These are phyloP conservation scores for Cephus cinctus DNA, from an alignment of 1,140 invertebrate genomes.

Conservation along the genomic window DNA sequence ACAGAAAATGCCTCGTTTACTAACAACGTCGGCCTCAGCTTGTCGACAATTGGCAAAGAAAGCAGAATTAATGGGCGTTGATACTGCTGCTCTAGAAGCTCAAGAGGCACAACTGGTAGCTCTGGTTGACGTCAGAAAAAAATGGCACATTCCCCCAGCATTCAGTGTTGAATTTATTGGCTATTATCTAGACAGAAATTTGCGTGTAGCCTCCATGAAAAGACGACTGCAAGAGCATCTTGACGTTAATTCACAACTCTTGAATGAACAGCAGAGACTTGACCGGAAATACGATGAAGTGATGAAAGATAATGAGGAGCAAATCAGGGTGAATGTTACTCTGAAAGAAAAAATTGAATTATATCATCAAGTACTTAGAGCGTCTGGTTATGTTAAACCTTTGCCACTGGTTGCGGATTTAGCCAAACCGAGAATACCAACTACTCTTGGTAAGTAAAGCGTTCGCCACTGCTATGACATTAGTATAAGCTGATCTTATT, in stretches of 20 bases:
- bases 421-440: slow-evolving; percentile 38
- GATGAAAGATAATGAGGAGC: slow-evolving; percentile 52
- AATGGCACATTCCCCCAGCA: slow-evolving; percentile 91
- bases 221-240: slow-evolving; percentile 72
- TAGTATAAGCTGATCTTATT: neutral
- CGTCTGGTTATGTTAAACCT: slow-evolving; percentile 41
- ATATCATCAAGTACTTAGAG: slow-evolving; percentile 44
- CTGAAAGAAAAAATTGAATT: slow-evolving; percentile 60
- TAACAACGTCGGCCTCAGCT: slow-evolving; percentile 88
- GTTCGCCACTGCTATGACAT: too few species aligned
- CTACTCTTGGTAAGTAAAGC: slow-evolving; percentile 35
- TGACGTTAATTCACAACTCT: slow-evolving; percentile 70
- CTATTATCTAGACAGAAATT: slow-evolving; percentile 87
- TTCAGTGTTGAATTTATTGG: slow-evolving; percentile 92
- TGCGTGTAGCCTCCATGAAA: slow-evolving; percentile 75
- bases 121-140: slow-evolving; percentile 82
- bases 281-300: slow-evolving; percentile 78
- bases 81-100: slow-evolving; percentile 73
- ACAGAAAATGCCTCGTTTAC: slow-evolving; percentile 87
- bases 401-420: slow-evolving; percentile 41
- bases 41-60: slow-evolving; percentile 81
- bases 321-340: slow-evolving; percentile 51
- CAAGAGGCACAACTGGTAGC: slow-evolving; percentile 78
- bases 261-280: slow-evolving; percentile 71
- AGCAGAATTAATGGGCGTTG: slow-evolving; percentile 87